Evolutionary conservation across 35 echinoderm and acorn worm species (phyloP).

Genomic region (Ophioderma brevispina): DNA sequence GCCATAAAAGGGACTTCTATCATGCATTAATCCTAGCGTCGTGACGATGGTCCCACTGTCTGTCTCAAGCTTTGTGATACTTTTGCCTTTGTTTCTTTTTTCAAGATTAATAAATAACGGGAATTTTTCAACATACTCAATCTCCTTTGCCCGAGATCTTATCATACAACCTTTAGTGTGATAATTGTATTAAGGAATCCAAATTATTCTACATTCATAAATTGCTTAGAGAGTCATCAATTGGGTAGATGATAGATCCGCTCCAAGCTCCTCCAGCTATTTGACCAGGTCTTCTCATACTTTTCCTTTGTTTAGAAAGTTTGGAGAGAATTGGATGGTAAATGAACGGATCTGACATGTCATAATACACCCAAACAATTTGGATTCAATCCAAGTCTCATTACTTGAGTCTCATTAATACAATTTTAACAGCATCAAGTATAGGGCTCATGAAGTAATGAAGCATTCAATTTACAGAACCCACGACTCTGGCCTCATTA

Average conservation of each 20-base stretch:
- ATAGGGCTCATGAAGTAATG: too few relatives aligned
- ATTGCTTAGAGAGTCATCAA: background rate
- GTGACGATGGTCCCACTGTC: background rate
- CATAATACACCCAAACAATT: too few relatives aligned
- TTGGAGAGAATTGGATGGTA: too few relatives aligned
- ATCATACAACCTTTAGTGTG: background rate
- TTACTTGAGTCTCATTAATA: too few relatives aligned
- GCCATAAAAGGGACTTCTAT: slow-evolving; percentile 1
- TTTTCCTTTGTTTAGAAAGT: too few relatives aligned
- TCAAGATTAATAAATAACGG: slow-evolving; percentile 25
- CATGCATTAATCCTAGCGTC: background rate
- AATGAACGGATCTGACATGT: too few relatives aligned
- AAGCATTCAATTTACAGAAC: too few relatives aligned
- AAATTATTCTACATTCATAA: background rate
- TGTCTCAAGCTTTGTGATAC: slow-evolving; percentile 32
- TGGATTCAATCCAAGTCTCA: too few relatives aligned
- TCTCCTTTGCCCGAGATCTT: background rate
- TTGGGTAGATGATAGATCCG: background rate
- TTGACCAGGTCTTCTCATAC: too few relatives aligned
- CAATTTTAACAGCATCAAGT: too few relatives aligned
- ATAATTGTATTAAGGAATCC: background rate
- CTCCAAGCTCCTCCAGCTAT: too few relatives aligned
- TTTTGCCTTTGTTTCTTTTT: slow-evolving; percentile 33
- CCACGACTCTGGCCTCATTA: too few relatives aligned
- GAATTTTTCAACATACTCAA: slow-evolving; percentile 12